Conservation (phyloP, 2,113 vertebrate species). For the Cyanoliseus patagonus region DNA sequence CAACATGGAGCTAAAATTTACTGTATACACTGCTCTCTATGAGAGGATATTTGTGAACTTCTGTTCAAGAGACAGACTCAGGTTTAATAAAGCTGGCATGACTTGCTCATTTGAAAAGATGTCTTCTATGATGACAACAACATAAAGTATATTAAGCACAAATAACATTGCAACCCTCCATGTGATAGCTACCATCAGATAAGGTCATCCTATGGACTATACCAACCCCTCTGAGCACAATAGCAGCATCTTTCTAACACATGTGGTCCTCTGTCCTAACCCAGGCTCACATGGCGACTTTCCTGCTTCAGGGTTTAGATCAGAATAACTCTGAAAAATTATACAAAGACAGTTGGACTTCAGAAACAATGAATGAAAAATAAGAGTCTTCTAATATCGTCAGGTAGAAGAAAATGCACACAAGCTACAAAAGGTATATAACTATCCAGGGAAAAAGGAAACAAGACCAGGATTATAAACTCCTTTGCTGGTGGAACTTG, state of each 20-base stretch:
- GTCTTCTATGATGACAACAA: background rate
- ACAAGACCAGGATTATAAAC: background rate
- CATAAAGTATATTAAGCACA: background rate
- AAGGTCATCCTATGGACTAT: background rate
- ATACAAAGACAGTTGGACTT: background rate
- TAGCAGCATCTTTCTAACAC: background rate
- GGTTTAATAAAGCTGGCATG: background rate
- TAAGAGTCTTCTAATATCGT: background rate
- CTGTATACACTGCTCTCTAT: background rate
- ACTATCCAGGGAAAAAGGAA: rapidly evolving
- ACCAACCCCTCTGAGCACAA: background rate
- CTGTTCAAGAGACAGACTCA: background rate
- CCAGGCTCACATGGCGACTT: background rate
- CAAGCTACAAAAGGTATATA: background rate
- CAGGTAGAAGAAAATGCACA: background rate
- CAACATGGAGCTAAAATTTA: background rate
- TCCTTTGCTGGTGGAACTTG: background rate
- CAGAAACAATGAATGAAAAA: background rate
- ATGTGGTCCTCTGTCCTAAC: background rate
- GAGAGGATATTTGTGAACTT: background rate
- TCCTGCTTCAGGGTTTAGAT: background rate
- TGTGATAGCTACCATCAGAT: background rate
- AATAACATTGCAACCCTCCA: background rate
- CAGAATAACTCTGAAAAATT: background rate
- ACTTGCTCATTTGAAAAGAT: background rate